A percentile compares a stretch with the other conserved stretches of the same genome.
Conservation (phyloP, 2,888 invertebrate genomes). For the Dryomyza anilis region DNA sequence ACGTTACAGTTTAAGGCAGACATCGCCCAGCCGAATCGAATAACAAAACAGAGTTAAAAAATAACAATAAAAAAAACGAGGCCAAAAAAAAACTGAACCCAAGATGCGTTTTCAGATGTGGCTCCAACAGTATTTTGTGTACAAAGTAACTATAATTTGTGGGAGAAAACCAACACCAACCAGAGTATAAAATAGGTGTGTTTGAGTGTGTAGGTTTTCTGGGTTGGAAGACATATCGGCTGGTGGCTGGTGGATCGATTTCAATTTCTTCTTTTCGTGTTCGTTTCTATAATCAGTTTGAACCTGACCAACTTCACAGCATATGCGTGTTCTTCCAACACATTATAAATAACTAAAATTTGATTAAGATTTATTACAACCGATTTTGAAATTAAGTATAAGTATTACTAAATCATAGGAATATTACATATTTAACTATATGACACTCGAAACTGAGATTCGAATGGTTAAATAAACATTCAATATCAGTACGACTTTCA, state of each 20-base stretch:
- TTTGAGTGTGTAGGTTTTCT: not conserved
- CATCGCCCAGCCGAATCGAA: not conserved
- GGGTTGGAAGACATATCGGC: too few relatives aligned
- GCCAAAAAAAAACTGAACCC: not conserved
- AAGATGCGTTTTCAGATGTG: not conserved
- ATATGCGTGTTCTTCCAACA: not conserved
- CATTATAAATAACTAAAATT: not conserved
- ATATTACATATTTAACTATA: too few relatives aligned
- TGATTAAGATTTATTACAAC: too few relatives aligned
- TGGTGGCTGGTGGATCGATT: not conserved
- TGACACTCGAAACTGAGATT: too few relatives aligned
- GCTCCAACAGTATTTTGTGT: not conserved
- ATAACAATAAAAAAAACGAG: not conserved
- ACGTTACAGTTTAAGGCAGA: slow-evolving; percentile 19
- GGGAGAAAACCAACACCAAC: not conserved
- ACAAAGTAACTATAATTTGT: not conserved
- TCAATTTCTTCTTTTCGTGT: too few relatives aligned
- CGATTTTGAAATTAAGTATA: too few relatives aligned
- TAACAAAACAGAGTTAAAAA: not conserved
- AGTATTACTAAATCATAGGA: too few relatives aligned
- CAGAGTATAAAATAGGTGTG: not conserved
- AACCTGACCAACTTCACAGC: not conserved
- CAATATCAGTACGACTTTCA: too few relatives aligned
- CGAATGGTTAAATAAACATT: too few relatives aligned
- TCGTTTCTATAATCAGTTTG: not conserved